These are phyloP conservation scores for Marmota flaviventris DNA, from an alignment of 2,113 vertebrate genomes.

Conservation along the genomic window DNA sequence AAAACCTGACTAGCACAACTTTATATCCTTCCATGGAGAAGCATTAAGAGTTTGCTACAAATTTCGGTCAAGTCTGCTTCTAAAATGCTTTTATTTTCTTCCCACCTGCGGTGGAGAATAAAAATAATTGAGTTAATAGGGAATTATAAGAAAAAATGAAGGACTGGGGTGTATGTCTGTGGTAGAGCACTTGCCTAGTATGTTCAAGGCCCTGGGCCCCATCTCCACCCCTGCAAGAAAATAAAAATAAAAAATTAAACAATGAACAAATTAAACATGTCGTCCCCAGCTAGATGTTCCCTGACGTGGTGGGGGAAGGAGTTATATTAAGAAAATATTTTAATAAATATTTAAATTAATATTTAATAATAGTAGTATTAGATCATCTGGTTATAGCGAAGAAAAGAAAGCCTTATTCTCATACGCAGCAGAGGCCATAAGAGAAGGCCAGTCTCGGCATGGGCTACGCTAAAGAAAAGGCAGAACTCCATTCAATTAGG, in stretches of 20 bases:
- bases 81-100: neutral
- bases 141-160: neutral
- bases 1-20: too few relatives aligned
- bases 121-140: constrained; percentile 52
- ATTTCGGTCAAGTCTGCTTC: constrained; percentile 3
- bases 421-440: neutral
- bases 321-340: neutral
- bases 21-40: constrained; percentile 18
- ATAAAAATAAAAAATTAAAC: too few relatives aligned
- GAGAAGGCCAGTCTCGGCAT: neutral
- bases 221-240: too few relatives aligned
- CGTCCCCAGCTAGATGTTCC: neutral
- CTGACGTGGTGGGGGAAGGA: neutral
- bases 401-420: neutral
- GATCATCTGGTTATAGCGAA: neutral
- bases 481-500: neutral
- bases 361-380: neutral
- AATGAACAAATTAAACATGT: neutral
- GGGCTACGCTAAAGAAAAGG: neutral
- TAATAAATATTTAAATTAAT: neutral
- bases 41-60: neutral
- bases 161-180: neutral
- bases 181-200: neutral
- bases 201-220: too few relatives aligned
- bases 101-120: neutral